A percentile compares a stretch with the other conserved stretches of the same genome.
phyloP scores from a whole-genome alignment of 2,113 vertebrate genomes.

The Ictalurus punctatus region DNA sequence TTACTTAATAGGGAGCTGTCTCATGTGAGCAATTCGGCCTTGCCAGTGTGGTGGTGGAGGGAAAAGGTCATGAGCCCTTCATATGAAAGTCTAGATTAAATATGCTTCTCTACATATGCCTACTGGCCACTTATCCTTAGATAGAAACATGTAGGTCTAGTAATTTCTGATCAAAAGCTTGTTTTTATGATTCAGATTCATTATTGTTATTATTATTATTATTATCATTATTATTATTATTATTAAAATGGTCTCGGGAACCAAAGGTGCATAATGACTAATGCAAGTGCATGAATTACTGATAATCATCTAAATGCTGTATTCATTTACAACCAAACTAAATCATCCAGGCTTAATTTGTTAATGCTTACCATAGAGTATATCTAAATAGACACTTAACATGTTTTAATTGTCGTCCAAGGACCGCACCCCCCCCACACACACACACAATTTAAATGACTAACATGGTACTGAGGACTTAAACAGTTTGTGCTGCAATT shows the following conservation, averaged over 20 bases:
- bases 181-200: constrained; percentile 5
- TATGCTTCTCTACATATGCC: constrained; percentile 51
- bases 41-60: constrained; percentile 27
- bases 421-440: too few relatives aligned
- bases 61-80: constrained; percentile 49
- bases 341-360: neutral
- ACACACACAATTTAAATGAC: neutral
- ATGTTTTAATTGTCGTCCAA: neutral
- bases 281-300: neutral
- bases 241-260: constrained; percentile 7
- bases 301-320: neutral
- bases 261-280: neutral
- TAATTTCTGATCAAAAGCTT: constrained; percentile 1
- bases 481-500: neutral
- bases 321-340: neutral
- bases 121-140: constrained; percentile 21
- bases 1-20: constrained; percentile 59
- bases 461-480: neutral
- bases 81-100: constrained; percentile 57
- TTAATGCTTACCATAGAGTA: neutral
- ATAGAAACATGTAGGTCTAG: constrained; percentile 6
- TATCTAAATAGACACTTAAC: neutral
- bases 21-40: constrained; percentile 55
- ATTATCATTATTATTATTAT: neutral
- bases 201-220: too few relatives aligned